phyloP scores from a whole-genome alignment of 2,797 vertebrate genomes.

The Buceros bicornis region DNA sequence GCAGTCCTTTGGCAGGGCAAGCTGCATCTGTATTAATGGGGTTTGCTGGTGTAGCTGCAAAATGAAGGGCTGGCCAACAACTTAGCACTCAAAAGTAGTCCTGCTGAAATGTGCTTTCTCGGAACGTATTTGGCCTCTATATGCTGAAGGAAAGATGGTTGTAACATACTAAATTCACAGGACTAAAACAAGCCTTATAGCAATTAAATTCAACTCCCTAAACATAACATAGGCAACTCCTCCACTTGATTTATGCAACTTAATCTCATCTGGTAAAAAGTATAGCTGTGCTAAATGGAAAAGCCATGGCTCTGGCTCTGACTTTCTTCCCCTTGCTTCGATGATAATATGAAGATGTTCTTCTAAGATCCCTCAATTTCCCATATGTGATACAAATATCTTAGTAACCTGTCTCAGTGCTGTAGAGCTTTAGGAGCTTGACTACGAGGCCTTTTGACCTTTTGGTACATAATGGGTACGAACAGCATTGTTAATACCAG shows the following conservation, averaged over 20 bases:
- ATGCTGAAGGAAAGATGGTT: not conserved
- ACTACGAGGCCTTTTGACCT: not conserved
- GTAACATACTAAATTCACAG: not conserved
- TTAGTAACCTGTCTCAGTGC: not conserved
- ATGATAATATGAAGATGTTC: not conserved
- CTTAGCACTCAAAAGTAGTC: not conserved
- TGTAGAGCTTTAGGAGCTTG: not conserved
- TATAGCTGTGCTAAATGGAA: not conserved
- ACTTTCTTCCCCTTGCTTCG: not conserved
- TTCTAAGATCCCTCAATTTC: not conserved
- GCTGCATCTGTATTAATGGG: not conserved
- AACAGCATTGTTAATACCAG: not conserved
- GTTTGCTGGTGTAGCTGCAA: constrained; percentile 11
- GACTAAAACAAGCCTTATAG: not conserved
- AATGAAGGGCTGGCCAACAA: not conserved
- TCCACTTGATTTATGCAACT: not conserved
- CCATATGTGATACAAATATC: not conserved
- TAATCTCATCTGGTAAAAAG: constrained; percentile 5
- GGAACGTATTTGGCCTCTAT: not conserved
- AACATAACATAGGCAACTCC: not conserved
- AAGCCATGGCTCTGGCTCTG: not conserved
- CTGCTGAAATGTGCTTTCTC: not conserved
- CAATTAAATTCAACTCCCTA: constrained; percentile 23
- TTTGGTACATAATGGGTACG: not conserved
- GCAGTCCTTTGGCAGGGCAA: not conserved